phyloP scores from a whole-genome alignment of 2,888 invertebrate species.

The Ganaspis brasiliensis region DNA sequence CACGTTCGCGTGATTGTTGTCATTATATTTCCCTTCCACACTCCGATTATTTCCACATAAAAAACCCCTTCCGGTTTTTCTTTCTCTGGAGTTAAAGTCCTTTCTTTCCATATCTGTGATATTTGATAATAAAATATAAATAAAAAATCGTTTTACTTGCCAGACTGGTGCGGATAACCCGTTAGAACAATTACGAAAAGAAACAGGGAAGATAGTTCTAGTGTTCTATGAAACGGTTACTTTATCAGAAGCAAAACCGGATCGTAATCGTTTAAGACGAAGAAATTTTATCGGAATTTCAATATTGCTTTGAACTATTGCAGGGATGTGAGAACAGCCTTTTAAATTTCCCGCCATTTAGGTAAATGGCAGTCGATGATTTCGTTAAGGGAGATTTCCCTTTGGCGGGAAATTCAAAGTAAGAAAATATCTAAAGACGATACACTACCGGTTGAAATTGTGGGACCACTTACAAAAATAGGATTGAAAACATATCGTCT shows the following conservation, averaged over 20 bases:
- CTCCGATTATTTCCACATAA: not conserved
- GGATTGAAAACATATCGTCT: too few species aligned
- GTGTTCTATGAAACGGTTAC: conserved; percentile 5
- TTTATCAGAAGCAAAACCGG: not conserved
- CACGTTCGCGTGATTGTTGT: conserved; percentile 37
- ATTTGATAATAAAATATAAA: not conserved
- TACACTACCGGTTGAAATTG: too few species aligned
- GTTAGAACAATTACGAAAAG: conserved; percentile 17
- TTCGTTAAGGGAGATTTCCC: not conserved
- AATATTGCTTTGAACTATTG: not conserved
- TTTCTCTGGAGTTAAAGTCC: not conserved
- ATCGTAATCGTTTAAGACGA: not conserved
- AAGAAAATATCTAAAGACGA: not conserved
- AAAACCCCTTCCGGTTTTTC: conserved; percentile 25
- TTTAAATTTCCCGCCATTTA: conserved; percentile 4
- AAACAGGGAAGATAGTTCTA: not conserved
- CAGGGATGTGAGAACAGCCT: not conserved
- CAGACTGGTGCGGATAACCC: conserved; percentile 6
- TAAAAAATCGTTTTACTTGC: not conserved
- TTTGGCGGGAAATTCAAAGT: not conserved
- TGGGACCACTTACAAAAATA: too few species aligned
- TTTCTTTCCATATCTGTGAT: conserved; percentile 2
- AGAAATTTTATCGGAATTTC: conserved; percentile 2
- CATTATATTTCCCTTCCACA: not conserved
- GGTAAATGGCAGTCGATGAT: not conserved